Base-by-base conservation (phyloP, 2,888 invertebrate species). In the Nezara viridula region DNA sequence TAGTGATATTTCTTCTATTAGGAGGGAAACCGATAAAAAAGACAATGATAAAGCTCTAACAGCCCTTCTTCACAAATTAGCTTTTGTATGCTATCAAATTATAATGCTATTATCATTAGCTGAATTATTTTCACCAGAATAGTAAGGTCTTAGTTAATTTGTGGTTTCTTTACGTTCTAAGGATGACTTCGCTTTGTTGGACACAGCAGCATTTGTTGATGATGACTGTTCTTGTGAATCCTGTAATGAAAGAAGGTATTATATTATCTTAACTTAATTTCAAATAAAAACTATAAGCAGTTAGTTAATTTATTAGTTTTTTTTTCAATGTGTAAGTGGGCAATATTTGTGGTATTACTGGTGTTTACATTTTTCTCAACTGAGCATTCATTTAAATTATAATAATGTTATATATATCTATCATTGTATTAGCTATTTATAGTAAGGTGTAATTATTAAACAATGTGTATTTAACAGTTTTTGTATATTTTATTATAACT, bases 181-280 rank as follows among this genome's bases (percentile, higher is more conserved):
- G 91, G 91, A 90, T 47, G 89, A 89, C 52, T 89, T 89, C 87
- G 86, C 88, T 32, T 86, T 85, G 50, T 85, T 89, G 5, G 89
- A 90, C 37, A 86, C 85, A 37, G 81, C 86, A 40, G 89, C 89
- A 40, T 88, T 89, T 73, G 89, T 90, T 77, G 90, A 90, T 90
- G 88, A 89, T 86, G 86, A 90, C 27, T 91, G 91, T 88, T 73
- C 86, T 9, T 91, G 91, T 88, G 91, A 91, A 55, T 90, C 90
- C 50, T 91, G 91, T 86, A 90, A 90, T 81, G 90, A 90, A 52
- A 89, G 91, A 86, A 90, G 90, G 90, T 90, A 88, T 9, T n/a
- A 40, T 49, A n/a, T 47, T 44, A n/a, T 85, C 86, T 86, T 27
- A 21, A 81, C 12, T n/a, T 44, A 32, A 81, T n/a, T 81, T 40